Conservation (phyloP, 2,888 invertebrate species). For the Junonia oenone region DNA sequence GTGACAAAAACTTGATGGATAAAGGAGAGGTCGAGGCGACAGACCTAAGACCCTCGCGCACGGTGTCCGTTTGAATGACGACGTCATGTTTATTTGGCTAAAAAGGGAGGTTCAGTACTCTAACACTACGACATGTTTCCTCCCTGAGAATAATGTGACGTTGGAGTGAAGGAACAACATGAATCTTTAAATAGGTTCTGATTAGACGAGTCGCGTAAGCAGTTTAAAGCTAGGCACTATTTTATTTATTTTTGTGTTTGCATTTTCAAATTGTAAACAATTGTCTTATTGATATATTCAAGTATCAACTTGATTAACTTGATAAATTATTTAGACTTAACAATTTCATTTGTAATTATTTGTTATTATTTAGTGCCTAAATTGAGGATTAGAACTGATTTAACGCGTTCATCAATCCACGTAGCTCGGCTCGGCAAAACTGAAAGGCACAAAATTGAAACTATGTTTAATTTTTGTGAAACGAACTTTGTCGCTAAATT, state of each 20-base stretch:
- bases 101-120: slow-evolving; percentile 54
- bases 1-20: slow-evolving; percentile 63
- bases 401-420: background rate
- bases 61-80: slow-evolving; percentile 59
- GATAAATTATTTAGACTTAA: too few relatives aligned
- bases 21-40: slow-evolving; percentile 57
- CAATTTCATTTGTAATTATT: too few relatives aligned
- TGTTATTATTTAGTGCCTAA: too few relatives aligned
- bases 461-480: slow-evolving; percentile 46
- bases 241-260: too few relatives aligned
- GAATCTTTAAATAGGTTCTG: slow-evolving; percentile 47
- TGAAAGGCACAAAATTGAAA: slow-evolving; percentile 29
- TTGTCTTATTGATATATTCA: too few relatives aligned
- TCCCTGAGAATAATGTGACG: slow-evolving; percentile 51
- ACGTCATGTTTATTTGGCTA: slow-evolving; percentile 73
- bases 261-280: too few relatives aligned
- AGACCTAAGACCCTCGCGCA: slow-evolving; percentile 48
- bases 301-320: too few relatives aligned
- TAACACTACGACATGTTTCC: slow-evolving; percentile 35
- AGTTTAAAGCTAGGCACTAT: slow-evolving; percentile 7
- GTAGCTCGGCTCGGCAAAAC: background rate
- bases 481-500: slow-evolving; percentile 64
- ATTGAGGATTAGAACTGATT: background rate
- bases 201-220: slow-evolving; percentile 20
- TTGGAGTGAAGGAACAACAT: slow-evolving; percentile 51